Evolutionary conservation across 2,888 invertebrate species (phyloP).

Genomic region (Saturnia pavonia): DNA sequence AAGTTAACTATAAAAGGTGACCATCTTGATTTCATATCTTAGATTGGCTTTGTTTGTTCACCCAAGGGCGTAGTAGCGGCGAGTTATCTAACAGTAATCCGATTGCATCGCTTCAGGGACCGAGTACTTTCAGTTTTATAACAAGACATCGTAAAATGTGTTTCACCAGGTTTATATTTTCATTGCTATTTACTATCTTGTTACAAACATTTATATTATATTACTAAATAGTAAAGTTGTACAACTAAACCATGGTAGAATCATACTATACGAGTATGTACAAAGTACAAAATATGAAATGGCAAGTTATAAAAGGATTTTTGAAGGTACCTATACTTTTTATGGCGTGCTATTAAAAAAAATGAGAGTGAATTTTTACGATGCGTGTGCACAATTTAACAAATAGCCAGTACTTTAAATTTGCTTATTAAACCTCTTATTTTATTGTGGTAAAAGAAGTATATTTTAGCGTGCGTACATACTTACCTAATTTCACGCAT

Average conservation of each 20-base stretch:
- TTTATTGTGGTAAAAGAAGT: no score
- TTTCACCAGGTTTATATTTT: slow-evolving; percentile 2
- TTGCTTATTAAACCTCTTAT: no score
- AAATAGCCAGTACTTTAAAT: no score
- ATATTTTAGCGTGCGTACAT: no score
- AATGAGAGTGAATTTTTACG: no score
- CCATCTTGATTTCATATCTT: slow-evolving; percentile 6
- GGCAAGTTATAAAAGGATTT: no score
- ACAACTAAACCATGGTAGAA: background rate
- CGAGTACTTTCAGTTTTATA: slow-evolving; percentile 17
- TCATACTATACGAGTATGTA: background rate
- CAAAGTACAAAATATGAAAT: no score
- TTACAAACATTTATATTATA: background rate
- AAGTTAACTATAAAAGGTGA: background rate
- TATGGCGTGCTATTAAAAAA: no score
- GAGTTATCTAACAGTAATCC: slow-evolving; percentile 15
- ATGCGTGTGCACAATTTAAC: no score
- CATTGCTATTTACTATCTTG: slow-evolving; percentile 5
- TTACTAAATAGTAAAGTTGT: background rate
- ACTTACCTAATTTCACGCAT: no score
- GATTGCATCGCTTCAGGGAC: slow-evolving; percentile 20
- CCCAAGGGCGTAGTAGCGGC: slow-evolving; percentile 8
- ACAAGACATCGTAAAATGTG: slow-evolving; percentile 11
- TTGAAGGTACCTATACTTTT: no score
- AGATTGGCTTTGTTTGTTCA: slow-evolving; percentile 9